These are phyloP conservation scores for Marmota monax DNA, from an alignment of 2,113 vertebrate genomes.

Conservation along the genomic window DNA sequence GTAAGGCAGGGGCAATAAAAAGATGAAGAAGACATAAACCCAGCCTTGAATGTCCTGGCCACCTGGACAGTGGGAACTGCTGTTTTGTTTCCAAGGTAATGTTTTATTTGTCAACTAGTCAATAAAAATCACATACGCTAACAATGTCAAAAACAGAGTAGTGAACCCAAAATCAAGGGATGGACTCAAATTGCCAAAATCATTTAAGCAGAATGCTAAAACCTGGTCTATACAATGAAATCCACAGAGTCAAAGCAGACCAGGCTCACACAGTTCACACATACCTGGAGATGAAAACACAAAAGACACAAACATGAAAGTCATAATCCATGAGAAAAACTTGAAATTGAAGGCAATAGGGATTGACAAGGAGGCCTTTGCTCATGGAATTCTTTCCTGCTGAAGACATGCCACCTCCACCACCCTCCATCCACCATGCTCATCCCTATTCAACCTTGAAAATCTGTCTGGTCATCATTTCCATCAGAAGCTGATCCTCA, in stretches of 20 bases:
- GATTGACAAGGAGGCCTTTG: not conserved
- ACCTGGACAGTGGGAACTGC: not conserved
- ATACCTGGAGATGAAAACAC: not conserved
- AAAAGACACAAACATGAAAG: not conserved
- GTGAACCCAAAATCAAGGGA: not conserved
- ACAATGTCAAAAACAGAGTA: not conserved
- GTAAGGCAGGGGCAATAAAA: not conserved
- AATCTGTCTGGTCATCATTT: not conserved
- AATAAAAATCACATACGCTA: not conserved
- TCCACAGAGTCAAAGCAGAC: not conserved
- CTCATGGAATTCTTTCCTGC: not conserved
- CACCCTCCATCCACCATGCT: not conserved
- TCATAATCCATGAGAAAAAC: not conserved
- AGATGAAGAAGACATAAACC: not conserved
- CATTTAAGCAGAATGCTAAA: not conserved
- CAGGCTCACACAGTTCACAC: not conserved
- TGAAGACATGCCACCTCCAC: not conserved
- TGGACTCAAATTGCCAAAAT: not conserved
- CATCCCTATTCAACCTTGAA: not conserved
- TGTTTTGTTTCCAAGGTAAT: constrained; percentile 14
- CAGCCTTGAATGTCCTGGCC: not conserved
- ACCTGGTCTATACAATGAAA: not conserved
- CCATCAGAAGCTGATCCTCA: not conserved
- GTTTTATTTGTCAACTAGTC: not conserved
- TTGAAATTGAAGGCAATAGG: not conserved